phyloP scores from a whole-genome alignment of 2,797 vertebrate species.

The Cyclura pinguis region DNA sequence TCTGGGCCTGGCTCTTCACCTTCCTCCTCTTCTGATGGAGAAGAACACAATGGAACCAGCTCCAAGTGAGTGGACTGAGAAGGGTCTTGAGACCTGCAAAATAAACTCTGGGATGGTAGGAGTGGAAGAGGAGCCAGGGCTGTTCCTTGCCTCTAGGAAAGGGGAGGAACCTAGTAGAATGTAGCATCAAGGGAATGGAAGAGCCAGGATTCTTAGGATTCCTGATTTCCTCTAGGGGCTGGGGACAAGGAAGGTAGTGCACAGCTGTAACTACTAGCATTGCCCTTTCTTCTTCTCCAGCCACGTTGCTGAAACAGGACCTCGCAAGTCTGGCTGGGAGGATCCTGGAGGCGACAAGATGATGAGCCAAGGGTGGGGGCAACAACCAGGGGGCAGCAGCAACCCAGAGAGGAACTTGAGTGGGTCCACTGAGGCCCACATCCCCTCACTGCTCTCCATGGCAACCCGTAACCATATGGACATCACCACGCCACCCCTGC shows the following conservation, averaged over 20 bases:
- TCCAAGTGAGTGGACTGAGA: slow-evolving; percentile 82
- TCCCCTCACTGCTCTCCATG: slow-evolving; percentile 93
- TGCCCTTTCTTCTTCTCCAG: slow-evolving; percentile 70
- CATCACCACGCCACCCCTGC: slow-evolving; percentile 93
- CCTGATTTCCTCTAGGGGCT: not conserved
- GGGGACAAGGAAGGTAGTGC: not conserved
- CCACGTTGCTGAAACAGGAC: slow-evolving; percentile 86
- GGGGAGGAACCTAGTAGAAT: slow-evolving; percentile 5
- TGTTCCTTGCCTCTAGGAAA: not conserved
- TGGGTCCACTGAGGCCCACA: slow-evolving; percentile 84
- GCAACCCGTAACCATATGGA: slow-evolving; percentile 94
- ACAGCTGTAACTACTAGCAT: not conserved
- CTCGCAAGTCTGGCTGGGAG: slow-evolving; percentile 84
- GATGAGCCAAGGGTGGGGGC: slow-evolving; percentile 74
- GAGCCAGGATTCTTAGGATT: not conserved
- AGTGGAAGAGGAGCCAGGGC: not conserved
- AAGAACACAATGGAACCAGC: slow-evolving; percentile 88
- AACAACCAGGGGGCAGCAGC: slow-evolving; percentile 73
- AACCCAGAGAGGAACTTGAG: slow-evolving; percentile 79
- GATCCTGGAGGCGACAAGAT: slow-evolving; percentile 80
- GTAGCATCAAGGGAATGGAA: not conserved
- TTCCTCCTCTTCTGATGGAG: slow-evolving; percentile 90
- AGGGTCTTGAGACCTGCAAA: not conserved
- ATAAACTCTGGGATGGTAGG: not conserved
- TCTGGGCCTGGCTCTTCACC: slow-evolving; percentile 84